Percentiles rank a stretch among this genome's conserved stretches.
Conservation (phyloP, 2,888 invertebrate genomes). For the Eucriotettix oculatus region DNA sequence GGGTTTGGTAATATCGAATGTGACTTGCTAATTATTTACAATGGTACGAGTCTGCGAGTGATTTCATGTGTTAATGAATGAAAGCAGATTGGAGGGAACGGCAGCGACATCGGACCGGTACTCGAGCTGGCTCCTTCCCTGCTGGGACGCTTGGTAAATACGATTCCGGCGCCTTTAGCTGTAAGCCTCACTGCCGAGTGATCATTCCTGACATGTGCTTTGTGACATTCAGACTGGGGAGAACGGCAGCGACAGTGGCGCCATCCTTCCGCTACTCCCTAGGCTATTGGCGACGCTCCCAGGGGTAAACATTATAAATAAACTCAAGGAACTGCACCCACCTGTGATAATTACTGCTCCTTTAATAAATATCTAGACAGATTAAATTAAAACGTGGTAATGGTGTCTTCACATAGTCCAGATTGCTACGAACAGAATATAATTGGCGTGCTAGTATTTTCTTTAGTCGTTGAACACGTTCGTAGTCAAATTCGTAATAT, state of each 20-base stretch:
- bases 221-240: background rate
- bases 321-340: too few relatives aligned
- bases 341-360: too few relatives aligned
- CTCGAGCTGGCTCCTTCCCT: background rate
- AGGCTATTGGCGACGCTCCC: background rate
- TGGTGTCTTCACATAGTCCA: too few relatives aligned
- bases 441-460: too few relatives aligned
- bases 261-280: background rate
- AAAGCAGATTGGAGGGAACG: background rate
- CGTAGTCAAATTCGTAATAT: too few relatives aligned
- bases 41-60: too few relatives aligned
- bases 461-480: too few relatives aligned
- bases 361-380: too few relatives aligned
- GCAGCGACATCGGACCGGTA: background rate
- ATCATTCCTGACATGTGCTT: too few relatives aligned
- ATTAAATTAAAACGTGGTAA: too few relatives aligned
- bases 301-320: background rate
- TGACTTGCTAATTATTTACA: background rate
- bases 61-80: too few relatives aligned
- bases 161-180: background rate
- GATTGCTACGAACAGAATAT: too few relatives aligned
- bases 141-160: background rate
- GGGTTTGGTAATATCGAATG: background rate
- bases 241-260: background rate
- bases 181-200: background rate